phyloP scores from a whole-genome alignment of 2,888 invertebrate genomes.

The Pristionchus fissidentatus region DNA sequence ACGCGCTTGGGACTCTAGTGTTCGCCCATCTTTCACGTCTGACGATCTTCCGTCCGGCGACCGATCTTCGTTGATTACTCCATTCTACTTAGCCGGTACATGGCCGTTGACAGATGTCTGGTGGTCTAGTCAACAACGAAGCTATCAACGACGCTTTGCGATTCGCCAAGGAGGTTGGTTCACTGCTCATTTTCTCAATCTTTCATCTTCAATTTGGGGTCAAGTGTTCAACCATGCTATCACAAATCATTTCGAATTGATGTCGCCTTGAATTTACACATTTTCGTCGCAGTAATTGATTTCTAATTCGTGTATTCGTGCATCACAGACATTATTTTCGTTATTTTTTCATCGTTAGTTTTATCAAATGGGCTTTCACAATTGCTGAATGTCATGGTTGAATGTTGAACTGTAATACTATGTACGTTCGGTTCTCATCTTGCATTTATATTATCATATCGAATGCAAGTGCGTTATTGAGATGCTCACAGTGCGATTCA shows the following conservation, averaged over 20 bases:
- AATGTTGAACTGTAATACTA: background rate
- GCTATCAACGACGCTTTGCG: constrained; percentile 56
- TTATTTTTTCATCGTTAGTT: constrained; percentile 33
- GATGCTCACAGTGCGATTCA: constrained; percentile 25
- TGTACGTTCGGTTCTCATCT: background rate
- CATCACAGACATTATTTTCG: constrained; percentile 7
- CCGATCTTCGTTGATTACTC: constrained; percentile 22
- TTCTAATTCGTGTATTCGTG: background rate
- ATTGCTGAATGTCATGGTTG: constrained; percentile 1
- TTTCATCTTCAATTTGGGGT: constrained; percentile 41
- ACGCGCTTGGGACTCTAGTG: constrained; percentile 21
- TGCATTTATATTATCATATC: no score
- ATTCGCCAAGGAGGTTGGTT: constrained; percentile 54
- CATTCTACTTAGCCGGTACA: constrained; percentile 45
- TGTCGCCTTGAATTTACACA: background rate
- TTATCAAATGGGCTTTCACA: background rate
- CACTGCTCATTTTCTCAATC: constrained; percentile 18
- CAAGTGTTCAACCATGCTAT: constrained; percentile 23
- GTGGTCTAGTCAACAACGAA: constrained; percentile 52
- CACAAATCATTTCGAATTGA: constrained; percentile 37
- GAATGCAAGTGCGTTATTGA: constrained; percentile 9
- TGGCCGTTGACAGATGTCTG: constrained; percentile 56
- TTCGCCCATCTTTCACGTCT: constrained; percentile 25
- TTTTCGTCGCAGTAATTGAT: constrained; percentile 21
- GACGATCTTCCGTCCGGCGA: constrained; percentile 14